A percentile compares a stretch with the other conserved stretches of the same genome.
These are phyloP conservation scores for Dilophus febrilis DNA, from an alignment of 2,888 invertebrate genomes.

Conservation along the genomic window DNA sequence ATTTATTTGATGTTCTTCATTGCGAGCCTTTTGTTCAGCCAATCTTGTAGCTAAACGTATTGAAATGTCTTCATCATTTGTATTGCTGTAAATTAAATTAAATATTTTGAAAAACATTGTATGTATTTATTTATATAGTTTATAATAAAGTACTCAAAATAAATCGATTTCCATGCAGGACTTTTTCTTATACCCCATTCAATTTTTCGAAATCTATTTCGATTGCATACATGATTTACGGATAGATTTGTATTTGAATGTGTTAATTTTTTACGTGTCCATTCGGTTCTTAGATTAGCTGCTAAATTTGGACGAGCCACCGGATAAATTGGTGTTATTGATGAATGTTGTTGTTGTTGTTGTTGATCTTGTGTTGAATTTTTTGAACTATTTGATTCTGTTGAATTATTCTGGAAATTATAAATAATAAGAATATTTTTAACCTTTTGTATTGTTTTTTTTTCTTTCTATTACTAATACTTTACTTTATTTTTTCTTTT, in stretches of 20 bases:
- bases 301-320: conserved; percentile 28
- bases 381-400: conserved; percentile 8
- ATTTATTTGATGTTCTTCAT: conserved; percentile 25
- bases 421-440: too few species aligned
- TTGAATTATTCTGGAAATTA: too few species aligned
- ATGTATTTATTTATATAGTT: background rate
- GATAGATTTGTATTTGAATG: too few species aligned
- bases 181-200: conserved; percentile 30
- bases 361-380: conserved; percentile 10
- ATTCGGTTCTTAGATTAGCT: conserved; percentile 26
- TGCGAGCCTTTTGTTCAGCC: conserved; percentile 25
- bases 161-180: conserved; percentile 28
- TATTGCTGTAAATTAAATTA: conserved; percentile 17
- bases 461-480: background rate
- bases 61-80: conserved; percentile 24
- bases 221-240: too few species aligned
- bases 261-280: conserved; percentile 21
- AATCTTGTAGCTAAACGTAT: conserved; percentile 26
- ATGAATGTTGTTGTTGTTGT: too few species aligned
- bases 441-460: too few species aligned
- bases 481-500: conserved; percentile 15
- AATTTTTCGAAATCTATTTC: conserved; percentile 15
- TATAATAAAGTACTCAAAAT: conserved; percentile 20
- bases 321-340: conserved; percentile 24
- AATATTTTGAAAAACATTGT: background rate